Base-by-base conservation (phyloP, 2,113 vertebrate species). In the Vimba vimba region DNA sequence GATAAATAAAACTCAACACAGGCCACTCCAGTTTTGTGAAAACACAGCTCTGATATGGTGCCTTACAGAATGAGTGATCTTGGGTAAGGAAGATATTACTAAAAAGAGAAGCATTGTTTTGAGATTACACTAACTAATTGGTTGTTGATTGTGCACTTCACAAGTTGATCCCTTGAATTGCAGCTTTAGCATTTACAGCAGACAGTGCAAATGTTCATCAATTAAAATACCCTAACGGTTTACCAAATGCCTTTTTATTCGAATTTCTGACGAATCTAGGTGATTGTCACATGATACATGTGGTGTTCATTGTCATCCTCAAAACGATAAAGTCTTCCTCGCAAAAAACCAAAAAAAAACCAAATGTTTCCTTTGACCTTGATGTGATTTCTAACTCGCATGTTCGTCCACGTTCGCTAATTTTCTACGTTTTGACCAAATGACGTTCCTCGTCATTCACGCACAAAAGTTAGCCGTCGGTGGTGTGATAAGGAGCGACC, bases 381-480 rank as follows among this genome's bases (percentile, higher is more conserved):
- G 3, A 50, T 19, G 15, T 50, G 4, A 47, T 33, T 82, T 69
- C 9, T 25, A 9, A 6, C 30, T 43, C 8, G 12, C 33, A 43
- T 45, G 39, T 21, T 69, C 15, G 19, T 68, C 62, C 9, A 52
- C 45, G 10, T n/a, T 52, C 19, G 27, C 47, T 15, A 9, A 17
- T 55, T 27, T 36, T 81, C n/a, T 45, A 33, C 64, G 80, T 33
- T 69, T 68, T n/a, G 27, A 59, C 68, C 30, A 59, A 12, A 17
- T 73, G 81, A 83, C 64, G 68, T 73, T 83, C 30, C 30, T 83
- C 47, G 47, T 33, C 62, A 9, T 82, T 82, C 45, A 66, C 43
- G 25, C 45, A 69, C 25, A 30, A 52, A 69, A 82, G 45, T 23
- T 33, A 69, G 25, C 79, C 79, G 59, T 36, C 25, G 39, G 43